A percentile compares a stretch with the other conserved stretches of the same genome.
Evolutionary conservation across 2,888 invertebrate genomes (phyloP).

Genomic region (Apodemia duryi): DNA sequence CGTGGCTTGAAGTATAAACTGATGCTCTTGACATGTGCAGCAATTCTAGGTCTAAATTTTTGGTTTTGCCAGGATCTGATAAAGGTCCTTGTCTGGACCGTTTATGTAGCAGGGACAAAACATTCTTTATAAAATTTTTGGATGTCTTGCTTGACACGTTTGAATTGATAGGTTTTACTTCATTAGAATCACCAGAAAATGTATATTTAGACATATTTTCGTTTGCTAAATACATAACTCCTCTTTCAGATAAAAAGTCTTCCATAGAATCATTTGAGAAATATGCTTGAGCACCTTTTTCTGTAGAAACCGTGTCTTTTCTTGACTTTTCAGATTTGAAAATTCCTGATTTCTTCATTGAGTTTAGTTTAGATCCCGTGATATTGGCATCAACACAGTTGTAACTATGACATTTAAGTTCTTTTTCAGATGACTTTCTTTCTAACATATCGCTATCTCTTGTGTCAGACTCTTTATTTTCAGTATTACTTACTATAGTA

Average conservation of each 20-base stretch:
- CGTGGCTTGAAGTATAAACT: constrained; percentile 49
- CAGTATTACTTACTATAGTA: constrained; percentile 16
- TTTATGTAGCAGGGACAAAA: constrained; percentile 45
- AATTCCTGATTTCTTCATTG: constrained; percentile 25
- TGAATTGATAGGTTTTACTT: constrained; percentile 36
- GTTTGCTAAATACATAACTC: constrained; percentile 44
- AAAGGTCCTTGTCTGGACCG: constrained; percentile 43
- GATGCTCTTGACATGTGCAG: constrained; percentile 57
- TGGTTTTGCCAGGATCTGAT: constrained; percentile 54
- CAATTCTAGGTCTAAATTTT: constrained; percentile 48
- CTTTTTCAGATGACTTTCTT: constrained; percentile 46
- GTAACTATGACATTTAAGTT: constrained; percentile 52
- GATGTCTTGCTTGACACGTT: constrained; percentile 52
- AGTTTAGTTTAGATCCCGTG: constrained; percentile 27
- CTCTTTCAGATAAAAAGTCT: constrained; percentile 57
- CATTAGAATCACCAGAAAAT: constrained; percentile 40
- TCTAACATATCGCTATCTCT: constrained; percentile 26
- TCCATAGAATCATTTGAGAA: constrained; percentile 65
- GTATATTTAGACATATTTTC: constrained; percentile 54
- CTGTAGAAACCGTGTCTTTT: constrained; percentile 41
- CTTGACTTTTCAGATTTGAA: constrained; percentile 29
- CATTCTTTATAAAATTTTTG: constrained; percentile 52
- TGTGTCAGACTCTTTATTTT: constrained; percentile 26
- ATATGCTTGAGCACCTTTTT: constrained; percentile 53
- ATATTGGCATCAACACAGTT: constrained; percentile 35